phyloP scores from a whole-genome alignment of 2,113 vertebrate species.

The Zingel zingel region DNA sequence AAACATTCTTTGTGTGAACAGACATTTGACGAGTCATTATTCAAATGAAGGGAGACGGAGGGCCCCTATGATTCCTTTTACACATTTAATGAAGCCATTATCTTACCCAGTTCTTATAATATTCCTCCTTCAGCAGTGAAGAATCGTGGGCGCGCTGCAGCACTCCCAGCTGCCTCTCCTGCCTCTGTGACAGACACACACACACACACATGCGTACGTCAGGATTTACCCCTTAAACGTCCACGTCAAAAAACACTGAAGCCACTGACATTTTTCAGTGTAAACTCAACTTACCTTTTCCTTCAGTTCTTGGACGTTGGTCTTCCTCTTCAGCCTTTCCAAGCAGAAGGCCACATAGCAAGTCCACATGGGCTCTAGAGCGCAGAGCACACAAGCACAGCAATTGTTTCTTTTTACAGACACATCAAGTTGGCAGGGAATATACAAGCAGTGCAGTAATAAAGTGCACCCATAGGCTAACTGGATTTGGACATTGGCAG shows the following conservation, averaged over 20 bases:
- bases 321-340: slow-evolving; percentile 92
- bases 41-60: not conserved
- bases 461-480: not conserved
- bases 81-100: slow-evolving; percentile 4
- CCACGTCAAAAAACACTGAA: not conserved
- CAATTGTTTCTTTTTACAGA: not conserved
- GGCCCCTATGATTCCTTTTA: not conserved
- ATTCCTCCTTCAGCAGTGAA: slow-evolving; percentile 85
- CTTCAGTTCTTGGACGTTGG: slow-evolving; percentile 88
- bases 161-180: slow-evolving; percentile 84
- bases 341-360: slow-evolving; percentile 91
- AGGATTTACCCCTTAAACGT: not conserved
- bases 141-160: slow-evolving; percentile 87
- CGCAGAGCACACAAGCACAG: slow-evolving; percentile 25
- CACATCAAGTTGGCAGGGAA: not conserved
- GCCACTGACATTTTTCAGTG: not conserved
- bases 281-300: slow-evolving; percentile 82
- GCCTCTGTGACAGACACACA: slow-evolving; percentile 83
- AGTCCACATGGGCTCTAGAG: slow-evolving; percentile 93
- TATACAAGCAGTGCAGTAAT: not conserved
- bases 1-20: not conserved
- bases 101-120: slow-evolving; percentile 94
- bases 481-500: not conserved
- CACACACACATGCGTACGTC: not conserved
- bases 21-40: not conserved